phyloP scores from a whole-genome alignment of 2,888 invertebrate species.

The Spisula subtruncata region DNA sequence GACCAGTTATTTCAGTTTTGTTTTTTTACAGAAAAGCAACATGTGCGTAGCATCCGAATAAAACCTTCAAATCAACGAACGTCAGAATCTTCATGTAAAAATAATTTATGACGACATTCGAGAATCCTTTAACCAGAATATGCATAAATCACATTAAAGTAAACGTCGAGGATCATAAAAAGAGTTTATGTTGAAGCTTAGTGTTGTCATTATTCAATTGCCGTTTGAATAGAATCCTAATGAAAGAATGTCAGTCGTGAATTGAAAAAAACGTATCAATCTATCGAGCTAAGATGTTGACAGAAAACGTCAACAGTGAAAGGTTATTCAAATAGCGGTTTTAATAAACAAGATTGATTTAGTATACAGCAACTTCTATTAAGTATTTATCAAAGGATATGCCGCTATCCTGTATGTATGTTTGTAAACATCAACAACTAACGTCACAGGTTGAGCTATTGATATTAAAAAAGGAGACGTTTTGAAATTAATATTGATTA shows the following conservation, averaged over 20 bases:
- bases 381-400: background rate
- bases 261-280: background rate
- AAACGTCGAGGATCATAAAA: background rate
- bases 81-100: too few relatives aligned
- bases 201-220: background rate
- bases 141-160: background rate
- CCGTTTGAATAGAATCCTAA: background rate
- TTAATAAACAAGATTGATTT: background rate
- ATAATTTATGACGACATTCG: background rate
- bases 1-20: too few relatives aligned
- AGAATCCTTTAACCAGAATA: background rate
- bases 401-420: too few relatives aligned
- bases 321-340: background rate
- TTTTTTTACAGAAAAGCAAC: too few relatives aligned
- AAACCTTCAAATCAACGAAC: too few relatives aligned
- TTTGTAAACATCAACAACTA: too few relatives aligned
- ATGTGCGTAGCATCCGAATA: too few relatives aligned
- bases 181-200: background rate
- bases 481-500: background rate
- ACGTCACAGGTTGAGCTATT: too few relatives aligned
- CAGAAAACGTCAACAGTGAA: background rate
- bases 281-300: background rate
- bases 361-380: background rate
- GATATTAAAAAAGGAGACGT: too few relatives aligned
- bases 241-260: background rate